These are phyloP conservation scores for Fulica atra DNA, from an alignment of 2,113 vertebrate genomes.

Conservation along the genomic window DNA sequence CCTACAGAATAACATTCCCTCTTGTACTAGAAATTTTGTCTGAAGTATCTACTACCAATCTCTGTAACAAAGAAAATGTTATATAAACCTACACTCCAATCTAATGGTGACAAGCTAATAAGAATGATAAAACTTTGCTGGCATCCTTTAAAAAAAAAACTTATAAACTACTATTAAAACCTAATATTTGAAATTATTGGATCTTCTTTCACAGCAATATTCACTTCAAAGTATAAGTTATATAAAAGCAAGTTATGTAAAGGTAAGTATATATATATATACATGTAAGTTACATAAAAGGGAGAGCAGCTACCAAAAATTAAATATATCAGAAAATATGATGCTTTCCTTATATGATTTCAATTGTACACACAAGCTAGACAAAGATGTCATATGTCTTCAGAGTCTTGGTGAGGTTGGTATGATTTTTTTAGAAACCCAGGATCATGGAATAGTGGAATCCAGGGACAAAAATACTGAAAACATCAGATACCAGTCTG, in stretches of 20 bases:
- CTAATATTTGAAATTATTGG: background rate
- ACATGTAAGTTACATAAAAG: background rate
- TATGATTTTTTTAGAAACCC: background rate
- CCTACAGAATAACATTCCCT: background rate
- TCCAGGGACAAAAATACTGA: background rate
- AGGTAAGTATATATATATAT: background rate
- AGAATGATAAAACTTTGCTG: background rate
- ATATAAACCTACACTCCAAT: background rate
- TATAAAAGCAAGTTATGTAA: background rate
- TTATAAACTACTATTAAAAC: background rate
- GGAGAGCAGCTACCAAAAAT: background rate
- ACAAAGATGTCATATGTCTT: background rate
- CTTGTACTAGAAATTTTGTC: background rate
- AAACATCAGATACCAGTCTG: background rate
- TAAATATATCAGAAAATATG: background rate
- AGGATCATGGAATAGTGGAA: background rate
- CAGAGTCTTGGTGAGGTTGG: background rate
- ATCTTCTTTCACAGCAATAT: background rate
- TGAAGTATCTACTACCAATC: background rate
- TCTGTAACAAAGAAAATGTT: background rate
- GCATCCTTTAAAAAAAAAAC: background rate
- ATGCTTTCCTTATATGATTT: background rate
- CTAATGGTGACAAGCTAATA: background rate
- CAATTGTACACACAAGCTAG: rapidly evolving
- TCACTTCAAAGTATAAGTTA: background rate